A percentile compares a stretch with the other conserved stretches of the same genome.
Conservation (phyloP, 1,140 invertebrate species). For the Eupeodes corollae region DNA sequence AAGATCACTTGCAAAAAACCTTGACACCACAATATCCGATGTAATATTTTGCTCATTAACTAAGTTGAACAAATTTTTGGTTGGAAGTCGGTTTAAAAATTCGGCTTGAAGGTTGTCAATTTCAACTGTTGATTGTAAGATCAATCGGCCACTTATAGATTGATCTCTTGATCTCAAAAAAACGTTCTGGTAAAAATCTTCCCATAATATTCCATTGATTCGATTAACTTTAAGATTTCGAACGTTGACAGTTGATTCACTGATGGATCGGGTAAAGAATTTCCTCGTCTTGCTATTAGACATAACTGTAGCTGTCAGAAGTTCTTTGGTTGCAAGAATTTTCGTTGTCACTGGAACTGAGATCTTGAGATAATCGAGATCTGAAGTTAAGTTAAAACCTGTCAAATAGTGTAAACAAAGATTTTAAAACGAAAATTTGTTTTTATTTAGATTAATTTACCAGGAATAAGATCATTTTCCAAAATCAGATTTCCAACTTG, state of each 20-base stretch:
- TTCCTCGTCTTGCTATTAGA: not conserved
- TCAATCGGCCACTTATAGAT: conserved; percentile 14
- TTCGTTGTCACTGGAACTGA: conserved; percentile 9
- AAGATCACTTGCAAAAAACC: conserved; percentile 17
- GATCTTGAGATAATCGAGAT: not conserved
- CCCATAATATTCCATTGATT: conserved; percentile 23
- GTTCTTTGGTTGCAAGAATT: not conserved
- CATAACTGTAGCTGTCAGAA: not conserved
- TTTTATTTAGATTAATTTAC: conserved; percentile 7
- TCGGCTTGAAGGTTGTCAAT: conserved; percentile 13
- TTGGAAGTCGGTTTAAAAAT: conserved; percentile 18
- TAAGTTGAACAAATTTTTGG: conserved; percentile 23
- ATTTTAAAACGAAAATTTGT: conserved; percentile 10
- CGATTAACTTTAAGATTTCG: conserved; percentile 14
- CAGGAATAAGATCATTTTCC: conserved; percentile 17
- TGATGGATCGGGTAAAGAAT: not conserved
- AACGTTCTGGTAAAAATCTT: conserved; percentile 19
- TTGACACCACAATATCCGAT: conserved; percentile 22
- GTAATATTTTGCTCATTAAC: conserved; percentile 15
- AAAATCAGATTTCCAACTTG: conserved; percentile 24
- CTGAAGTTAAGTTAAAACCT: too few relatives aligned
- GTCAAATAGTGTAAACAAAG: too few relatives aligned
- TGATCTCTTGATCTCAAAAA: conserved; percentile 23
- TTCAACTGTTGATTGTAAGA: conserved; percentile 12
- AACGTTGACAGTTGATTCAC: not conserved